Evolutionary conservation across 2,113 vertebrate genomes (phyloP).

Genomic region (Balaenoptera acutorostrata): DNA sequence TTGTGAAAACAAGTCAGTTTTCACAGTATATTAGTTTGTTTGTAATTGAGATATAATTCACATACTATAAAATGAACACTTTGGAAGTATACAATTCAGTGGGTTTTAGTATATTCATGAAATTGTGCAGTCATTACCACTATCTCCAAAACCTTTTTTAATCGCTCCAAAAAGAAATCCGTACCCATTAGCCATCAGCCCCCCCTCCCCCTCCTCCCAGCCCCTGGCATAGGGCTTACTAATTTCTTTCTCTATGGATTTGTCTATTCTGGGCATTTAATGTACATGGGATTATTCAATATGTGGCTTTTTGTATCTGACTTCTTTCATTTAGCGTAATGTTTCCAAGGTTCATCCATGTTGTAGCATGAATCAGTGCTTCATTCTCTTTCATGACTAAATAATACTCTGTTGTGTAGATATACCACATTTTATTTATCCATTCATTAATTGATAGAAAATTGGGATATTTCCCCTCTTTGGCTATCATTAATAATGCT

Average conservation of each 20-base stretch:
- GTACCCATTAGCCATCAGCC: neutral
- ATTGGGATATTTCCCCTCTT: neutral
- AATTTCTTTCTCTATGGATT: neutral
- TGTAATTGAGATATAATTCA: neutral
- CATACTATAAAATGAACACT: neutral
- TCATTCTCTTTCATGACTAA: neutral
- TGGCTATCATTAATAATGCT: neutral
- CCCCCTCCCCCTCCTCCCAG: accelerated
- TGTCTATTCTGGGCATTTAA: neutral
- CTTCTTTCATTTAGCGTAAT: neutral
- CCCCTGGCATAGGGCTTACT: neutral
- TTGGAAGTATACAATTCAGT: neutral
- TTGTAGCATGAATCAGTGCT: neutral
- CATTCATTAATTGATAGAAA: neutral
- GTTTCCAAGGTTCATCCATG: neutral
- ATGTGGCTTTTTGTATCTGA: neutral
- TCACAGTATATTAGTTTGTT: neutral
- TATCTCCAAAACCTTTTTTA: neutral
- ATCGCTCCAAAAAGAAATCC: neutral
- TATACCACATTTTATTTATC: neutral
- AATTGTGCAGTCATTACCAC: neutral
- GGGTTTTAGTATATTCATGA: neutral
- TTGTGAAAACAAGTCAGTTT: neutral
- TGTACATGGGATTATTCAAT: neutral
- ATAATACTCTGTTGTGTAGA: neutral